Conservation (phyloP, 2,888 invertebrate species). For the Pandemis cinnamomeana region DNA sequence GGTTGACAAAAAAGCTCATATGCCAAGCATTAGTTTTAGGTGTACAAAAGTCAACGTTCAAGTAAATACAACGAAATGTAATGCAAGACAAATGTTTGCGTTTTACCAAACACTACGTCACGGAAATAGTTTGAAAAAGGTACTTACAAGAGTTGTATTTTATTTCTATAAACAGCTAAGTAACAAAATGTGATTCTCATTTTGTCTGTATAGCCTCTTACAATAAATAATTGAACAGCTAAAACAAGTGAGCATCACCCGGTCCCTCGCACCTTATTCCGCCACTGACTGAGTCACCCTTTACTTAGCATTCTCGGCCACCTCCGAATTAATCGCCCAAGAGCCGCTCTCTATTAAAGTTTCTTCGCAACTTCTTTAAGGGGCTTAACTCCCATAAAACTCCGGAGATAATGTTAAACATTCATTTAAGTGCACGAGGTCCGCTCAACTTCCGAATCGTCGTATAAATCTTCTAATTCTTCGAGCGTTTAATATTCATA, state of each 20-base stretch:
- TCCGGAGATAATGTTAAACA: conserved; percentile 83
- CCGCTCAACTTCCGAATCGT: conserved; percentile 75
- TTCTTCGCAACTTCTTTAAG: conserved; percentile 81
- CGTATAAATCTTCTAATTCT: conserved; percentile 83
- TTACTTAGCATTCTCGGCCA: conserved; percentile 79
- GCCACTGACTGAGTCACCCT: conserved; percentile 58
- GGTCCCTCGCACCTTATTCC: conserved; percentile 2
- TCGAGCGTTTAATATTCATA: conserved; percentile 84
- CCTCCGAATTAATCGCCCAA: conserved; percentile 82
- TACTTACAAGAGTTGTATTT: background rate
- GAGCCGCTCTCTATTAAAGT: conserved; percentile 81
- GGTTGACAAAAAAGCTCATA: too few species aligned
- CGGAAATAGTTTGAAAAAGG: background rate
- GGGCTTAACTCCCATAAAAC: conserved; percentile 79
- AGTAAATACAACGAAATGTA: too few species aligned
- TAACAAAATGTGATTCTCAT: background rate
- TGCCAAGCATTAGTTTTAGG: too few species aligned
- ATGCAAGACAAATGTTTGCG: too few species aligned
- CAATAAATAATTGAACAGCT: background rate
- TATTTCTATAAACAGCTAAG: background rate
- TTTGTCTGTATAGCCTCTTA: background rate
- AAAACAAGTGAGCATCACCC: background rate
- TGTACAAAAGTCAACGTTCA: too few species aligned
- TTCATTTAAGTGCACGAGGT: conserved; percentile 79
- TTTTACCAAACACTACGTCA: background rate